These are phyloP conservation scores for Benthochromis sp. DNA, from an alignment of 2,113 vertebrate species.

Conservation along the genomic window DNA sequence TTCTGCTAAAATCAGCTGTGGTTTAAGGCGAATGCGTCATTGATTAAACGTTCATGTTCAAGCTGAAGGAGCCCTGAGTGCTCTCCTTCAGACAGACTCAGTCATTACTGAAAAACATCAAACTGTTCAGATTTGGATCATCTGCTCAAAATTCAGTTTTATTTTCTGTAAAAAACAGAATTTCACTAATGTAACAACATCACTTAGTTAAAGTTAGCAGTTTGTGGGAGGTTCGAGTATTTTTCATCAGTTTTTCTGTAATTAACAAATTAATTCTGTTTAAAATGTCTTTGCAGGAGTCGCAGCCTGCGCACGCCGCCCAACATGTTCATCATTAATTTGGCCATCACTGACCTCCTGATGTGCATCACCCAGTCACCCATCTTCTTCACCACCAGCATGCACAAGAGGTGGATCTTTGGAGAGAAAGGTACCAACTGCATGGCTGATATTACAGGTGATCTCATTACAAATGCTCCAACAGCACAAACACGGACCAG, in stretches of 20 bases:
- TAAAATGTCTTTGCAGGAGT: slow-evolving; percentile 65
- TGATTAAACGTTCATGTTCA: neutral
- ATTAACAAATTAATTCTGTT: neutral
- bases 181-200: neutral
- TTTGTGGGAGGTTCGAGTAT: neutral
- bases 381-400: slow-evolving; percentile 83
- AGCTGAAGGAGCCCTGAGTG: neutral
- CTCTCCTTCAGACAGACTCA: neutral
- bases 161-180: neutral
- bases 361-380: slow-evolving; percentile 88
- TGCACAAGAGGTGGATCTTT: slow-evolving; percentile 88
- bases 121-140: neutral
- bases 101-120: neutral
- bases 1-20: neutral
- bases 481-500: neutral
- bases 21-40: neutral
- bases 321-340: slow-evolving; percentile 84
- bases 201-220: neutral
- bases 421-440: slow-evolving; percentile 78
- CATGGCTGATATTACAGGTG: neutral
- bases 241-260: neutral
- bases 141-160: accelerated
- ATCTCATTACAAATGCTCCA: neutral
- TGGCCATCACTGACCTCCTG: slow-evolving; percentile 84
- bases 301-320: slow-evolving; percentile 79